These are phyloP conservation scores for Thamnophis sirtalis DNA, from an alignment of 2,113 vertebrate species.

Conservation along the genomic window DNA sequence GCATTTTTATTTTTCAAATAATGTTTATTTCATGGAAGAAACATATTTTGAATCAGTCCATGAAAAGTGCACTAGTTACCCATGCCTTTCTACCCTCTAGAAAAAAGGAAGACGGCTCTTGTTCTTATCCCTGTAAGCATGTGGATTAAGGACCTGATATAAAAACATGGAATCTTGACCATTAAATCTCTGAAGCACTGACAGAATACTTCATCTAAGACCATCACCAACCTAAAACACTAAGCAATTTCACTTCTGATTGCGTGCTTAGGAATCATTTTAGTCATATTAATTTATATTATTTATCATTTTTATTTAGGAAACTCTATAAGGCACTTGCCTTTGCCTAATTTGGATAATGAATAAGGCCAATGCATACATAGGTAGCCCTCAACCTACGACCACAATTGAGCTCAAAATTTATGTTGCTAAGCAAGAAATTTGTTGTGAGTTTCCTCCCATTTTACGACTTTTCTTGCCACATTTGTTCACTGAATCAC, in stretches of 20 bases:
- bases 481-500: not conserved
- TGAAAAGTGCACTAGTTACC: not conserved
- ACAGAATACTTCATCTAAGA: not conserved
- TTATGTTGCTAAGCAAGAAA: not conserved
- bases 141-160: not conserved
- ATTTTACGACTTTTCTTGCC: not conserved
- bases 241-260: not conserved
- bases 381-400: not conserved
- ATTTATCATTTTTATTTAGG: not conserved
- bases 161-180: not conserved
- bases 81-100: not conserved
- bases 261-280: not conserved
- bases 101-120: not conserved
- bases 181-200: not conserved
- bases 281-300: not conserved
- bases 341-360: not conserved
- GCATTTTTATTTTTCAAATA: not conserved
- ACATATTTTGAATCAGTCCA: not conserved
- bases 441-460: not conserved
- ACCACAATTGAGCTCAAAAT: not conserved
- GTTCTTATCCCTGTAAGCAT: not conserved
- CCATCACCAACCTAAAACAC: not conserved
- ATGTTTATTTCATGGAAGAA: not conserved
- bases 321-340: not conserved
- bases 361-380: not conserved